Percentiles rank a stretch among this genome's conserved stretches.
Evolutionary conservation across 2,113 vertebrate genomes (phyloP).

Genomic region (Dascyllus trimaculatus): DNA sequence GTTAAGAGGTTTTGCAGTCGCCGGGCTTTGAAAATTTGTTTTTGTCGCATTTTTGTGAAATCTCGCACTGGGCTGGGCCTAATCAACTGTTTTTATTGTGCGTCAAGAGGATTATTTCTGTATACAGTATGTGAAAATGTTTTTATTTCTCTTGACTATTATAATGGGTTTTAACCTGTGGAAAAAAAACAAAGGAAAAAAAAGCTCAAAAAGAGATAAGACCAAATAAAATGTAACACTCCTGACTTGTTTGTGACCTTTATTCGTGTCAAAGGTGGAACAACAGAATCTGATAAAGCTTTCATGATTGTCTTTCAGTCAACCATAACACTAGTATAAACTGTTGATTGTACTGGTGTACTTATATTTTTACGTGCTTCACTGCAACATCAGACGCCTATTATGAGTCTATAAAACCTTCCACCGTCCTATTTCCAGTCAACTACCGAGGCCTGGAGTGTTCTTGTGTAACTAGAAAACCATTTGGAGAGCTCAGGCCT

Average conservation of each 20-base stretch:
- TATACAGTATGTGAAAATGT: slow-evolving; percentile 79
- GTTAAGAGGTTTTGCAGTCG: slow-evolving; percentile 40
- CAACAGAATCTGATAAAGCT: too few relatives aligned
- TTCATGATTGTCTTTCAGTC: too few relatives aligned
- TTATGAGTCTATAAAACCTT: not conserved
- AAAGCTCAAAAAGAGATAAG: slow-evolving; percentile 74
- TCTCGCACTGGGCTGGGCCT: slow-evolving; percentile 87
- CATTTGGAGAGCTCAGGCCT: too few relatives aligned
- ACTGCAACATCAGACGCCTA: not conserved
- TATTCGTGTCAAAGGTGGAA: not conserved
- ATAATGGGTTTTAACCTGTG: slow-evolving; percentile 87
- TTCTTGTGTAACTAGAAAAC: too few relatives aligned
- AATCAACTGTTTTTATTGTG: slow-evolving; percentile 81
- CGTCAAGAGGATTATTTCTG: slow-evolving; percentile 74
- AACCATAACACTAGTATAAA: too few relatives aligned
- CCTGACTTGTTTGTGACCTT: slow-evolving; percentile 45
- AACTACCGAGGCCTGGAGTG: not conserved
- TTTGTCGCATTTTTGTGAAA: slow-evolving; percentile 74
- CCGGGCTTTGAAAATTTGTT: slow-evolving; percentile 63
- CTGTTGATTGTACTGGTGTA: not conserved
- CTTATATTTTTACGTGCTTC: not conserved
- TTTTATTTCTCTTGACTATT: slow-evolving; percentile 80
- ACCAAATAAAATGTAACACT: slow-evolving; percentile 87
- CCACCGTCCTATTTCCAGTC: not conserved
- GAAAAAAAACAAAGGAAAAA: slow-evolving; percentile 55